phyloP scores from a whole-genome alignment of 2,888 invertebrate species.

The Diachrysia chrysitis region DNA sequence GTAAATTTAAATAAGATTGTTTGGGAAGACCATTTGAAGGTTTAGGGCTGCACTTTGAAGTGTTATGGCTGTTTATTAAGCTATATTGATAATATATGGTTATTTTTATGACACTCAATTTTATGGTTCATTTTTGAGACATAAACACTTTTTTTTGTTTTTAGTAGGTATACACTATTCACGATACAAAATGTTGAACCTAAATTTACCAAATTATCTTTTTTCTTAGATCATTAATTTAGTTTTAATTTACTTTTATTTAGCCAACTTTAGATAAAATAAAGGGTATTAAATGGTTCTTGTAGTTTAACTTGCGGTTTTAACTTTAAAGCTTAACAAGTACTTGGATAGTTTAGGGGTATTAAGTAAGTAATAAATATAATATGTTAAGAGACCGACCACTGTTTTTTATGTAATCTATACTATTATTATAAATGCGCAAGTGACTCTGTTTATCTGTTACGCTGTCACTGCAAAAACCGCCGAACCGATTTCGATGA shows the following conservation, averaged over 20 bases:
- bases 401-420: too few relatives aligned
- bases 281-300: slow-evolving; percentile 1
- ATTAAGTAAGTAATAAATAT: slow-evolving; percentile 3
- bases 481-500: too few relatives aligned
- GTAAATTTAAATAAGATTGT: slow-evolving; percentile 49
- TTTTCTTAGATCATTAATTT: background rate
- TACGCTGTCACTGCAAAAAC: too few relatives aligned
- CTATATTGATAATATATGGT: slow-evolving; percentile 2
- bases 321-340: slow-evolving; percentile 1
- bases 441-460: too few relatives aligned
- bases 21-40: slow-evolving; percentile 15
- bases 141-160: background rate
- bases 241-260: background rate
- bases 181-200: too few relatives aligned
- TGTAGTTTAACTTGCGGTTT: background rate
- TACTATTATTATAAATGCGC: too few relatives aligned
- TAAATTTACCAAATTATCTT: too few relatives aligned
- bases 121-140: background rate
- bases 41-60: slow-evolving; percentile 22
- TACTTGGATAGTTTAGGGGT: slow-evolving; percentile 1
- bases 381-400: background rate
- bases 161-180: too few relatives aligned
- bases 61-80: slow-evolving; percentile 26
- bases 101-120: background rate
- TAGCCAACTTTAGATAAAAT: slow-evolving; percentile 1